Percentiles rank a stretch among this genome's conserved stretches.
Conservation (phyloP, 2,113 vertebrate genomes). For the Callopanchax toddi region DNA sequence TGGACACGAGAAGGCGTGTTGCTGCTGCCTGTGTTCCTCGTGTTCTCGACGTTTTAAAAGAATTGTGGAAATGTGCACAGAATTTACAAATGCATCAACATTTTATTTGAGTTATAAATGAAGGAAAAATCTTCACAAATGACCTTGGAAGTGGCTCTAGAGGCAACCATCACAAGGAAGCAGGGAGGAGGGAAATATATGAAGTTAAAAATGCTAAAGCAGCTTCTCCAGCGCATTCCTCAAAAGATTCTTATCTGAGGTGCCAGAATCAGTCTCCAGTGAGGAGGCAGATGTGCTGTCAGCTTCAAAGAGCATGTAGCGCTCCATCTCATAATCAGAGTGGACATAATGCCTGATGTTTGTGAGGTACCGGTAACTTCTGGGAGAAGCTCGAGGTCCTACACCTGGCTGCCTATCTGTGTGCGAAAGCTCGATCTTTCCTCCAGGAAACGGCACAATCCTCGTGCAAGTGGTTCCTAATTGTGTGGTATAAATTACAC, state of each 20-base stretch:
- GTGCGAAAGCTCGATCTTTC: constrained; percentile 1
- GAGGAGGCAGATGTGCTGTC: constrained; percentile 88
- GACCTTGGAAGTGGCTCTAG: constrained; percentile 26
- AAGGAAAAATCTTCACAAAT: neutral
- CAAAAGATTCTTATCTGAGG: constrained; percentile 85
- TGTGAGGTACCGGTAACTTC: constrained; percentile 78
- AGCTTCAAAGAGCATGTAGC: constrained; percentile 84
- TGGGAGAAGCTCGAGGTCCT: constrained; percentile 68
- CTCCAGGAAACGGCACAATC: constrained; percentile 25
- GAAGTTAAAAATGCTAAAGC: constrained; percentile 61
- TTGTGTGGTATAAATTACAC: constrained; percentile 22
- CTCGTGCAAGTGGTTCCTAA: constrained; percentile 5
- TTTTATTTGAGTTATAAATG: constrained; percentile 1
- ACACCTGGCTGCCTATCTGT: constrained; percentile 55
- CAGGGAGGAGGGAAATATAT: constrained; percentile 15
- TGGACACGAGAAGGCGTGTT: constrained; percentile 83
- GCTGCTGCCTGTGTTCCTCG: constrained; percentile 78
- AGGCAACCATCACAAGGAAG: constrained; percentile 23
- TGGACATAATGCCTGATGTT: constrained; percentile 88
- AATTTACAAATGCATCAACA: too few relatives aligned
- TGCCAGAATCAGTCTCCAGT: constrained; percentile 85
- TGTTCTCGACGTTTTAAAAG: constrained; percentile 73
- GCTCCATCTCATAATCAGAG: constrained; percentile 84
- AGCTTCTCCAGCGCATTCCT: constrained; percentile 67
- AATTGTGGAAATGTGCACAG: constrained; percentile 19